Base-by-base conservation (phyloP, 2,113 vertebrate species). In the Passer montanus region DNA sequence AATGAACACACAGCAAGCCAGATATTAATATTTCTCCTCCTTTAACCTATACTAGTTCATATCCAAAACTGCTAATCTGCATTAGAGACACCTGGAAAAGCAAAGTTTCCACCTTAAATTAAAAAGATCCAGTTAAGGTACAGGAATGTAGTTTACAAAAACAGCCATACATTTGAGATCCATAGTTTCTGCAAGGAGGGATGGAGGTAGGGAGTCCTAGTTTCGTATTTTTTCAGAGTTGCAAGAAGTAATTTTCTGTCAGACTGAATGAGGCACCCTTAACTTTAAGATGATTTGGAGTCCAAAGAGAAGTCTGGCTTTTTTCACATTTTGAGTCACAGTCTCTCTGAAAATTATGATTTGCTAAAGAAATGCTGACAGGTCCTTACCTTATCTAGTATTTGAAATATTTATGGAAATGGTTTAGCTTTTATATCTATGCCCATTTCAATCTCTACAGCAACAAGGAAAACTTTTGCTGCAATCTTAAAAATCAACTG, bases 341-440 rank as follows among this genome's bases (percentile, higher is more conserved):
- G 9, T 80, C 11, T 94, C 11, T 87, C 64, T 64, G 72, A 75
- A 95, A 95, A 76, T 80, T 87, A 88, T 72, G 33, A 19, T 39
- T 94, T 94, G 19, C 86, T 80, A 70, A 84, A 87, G 52, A 89
- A 95, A 80, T 80, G 55, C 33, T 85, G 74, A 50, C 55, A 90
- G 46, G 31, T 16, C n/a, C 31, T 83, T 89, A 68, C 60, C 12
- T 79, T 69, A 55, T 95, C 78, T 74, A 30, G 33, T 68, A 59
- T 84, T 75, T 89, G 60, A 95, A 89, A 69, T 92, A 79, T 69
- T 95, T 69, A 74, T 87, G 43, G 83, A 62, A 84, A 90, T 47
- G 7, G 33, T 80, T 94, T 89, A 41, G 67, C 68, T 93, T 89
- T 93, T 50, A 37, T 50, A 87, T 83, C 58, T 89, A 30, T 79